These are phyloP conservation scores for Rhizoglyphus robini DNA, from an alignment of 1,140 invertebrate species.

Conservation along the genomic window DNA sequence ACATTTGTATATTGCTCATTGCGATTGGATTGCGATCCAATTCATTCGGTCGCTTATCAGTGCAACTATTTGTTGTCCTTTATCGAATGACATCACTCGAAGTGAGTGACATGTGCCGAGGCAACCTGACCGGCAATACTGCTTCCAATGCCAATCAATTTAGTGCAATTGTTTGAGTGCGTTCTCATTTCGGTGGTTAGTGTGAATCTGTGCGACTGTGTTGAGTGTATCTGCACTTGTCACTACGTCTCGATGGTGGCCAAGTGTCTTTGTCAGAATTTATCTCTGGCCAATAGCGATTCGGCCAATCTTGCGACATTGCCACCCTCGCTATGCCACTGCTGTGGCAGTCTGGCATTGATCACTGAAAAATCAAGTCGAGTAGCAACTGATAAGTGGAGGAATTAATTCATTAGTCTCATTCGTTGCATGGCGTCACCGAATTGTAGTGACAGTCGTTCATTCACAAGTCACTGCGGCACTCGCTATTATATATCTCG, in stretches of 20 bases:
- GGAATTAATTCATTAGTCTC: constrained; percentile 9
- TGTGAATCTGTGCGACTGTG: too few species aligned
- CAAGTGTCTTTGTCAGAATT: background rate
- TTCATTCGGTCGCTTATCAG: too few species aligned
- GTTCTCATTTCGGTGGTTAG: too few species aligned
- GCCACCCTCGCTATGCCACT: background rate
- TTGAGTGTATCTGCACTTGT: too few species aligned
- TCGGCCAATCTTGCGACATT: background rate
- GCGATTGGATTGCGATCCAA: too few species aligned
- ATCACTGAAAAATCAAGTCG: constrained; percentile 2
- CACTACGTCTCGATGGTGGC: constrained; percentile 2
- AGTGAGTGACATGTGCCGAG: too few species aligned
- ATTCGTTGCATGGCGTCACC: background rate
- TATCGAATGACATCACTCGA: too few species aligned
- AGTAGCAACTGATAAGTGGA: constrained; percentile 11
- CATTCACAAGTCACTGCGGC: background rate
- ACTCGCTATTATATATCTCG: constrained; percentile 2
- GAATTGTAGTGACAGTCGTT: constrained; percentile 2
- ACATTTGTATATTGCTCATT: constrained; percentile 14
- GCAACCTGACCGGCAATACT: too few species aligned
- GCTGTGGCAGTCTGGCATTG: background rate
- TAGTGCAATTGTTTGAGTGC: too few species aligned
- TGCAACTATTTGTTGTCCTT: too few species aligned
- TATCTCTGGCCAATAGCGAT: background rate
- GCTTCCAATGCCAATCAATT: too few species aligned